Evolutionary conservation across 1,140 invertebrate species (phyloP), one percentile per base, ranked within the genome.

Genomic region (Teleopsis dalmanni): DNA sequence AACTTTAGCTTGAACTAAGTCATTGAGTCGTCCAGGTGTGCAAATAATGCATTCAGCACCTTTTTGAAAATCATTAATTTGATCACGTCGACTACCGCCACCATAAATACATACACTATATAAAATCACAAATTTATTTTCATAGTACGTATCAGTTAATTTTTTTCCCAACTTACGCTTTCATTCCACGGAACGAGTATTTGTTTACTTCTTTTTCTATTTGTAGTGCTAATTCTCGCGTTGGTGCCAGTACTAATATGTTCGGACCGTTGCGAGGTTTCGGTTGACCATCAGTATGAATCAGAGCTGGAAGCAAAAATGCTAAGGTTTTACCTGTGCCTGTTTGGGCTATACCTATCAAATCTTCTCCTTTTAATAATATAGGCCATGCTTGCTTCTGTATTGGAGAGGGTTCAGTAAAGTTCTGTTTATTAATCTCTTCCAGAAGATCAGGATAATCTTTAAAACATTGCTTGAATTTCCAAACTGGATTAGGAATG

Each of bases 281-380:
- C 18, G 77, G 65, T 74, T 96, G 93, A 29, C 78, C 78, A 52
- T 91, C 87, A 42, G 91, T 91, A 59, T 94, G 90, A 56, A 94
- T 85, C 35, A 96, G 77, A 13, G 91, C 91, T 26, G 93, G 93
- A 25, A 96, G 62, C 1, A 96, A 70, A 62, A 95, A 97, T 0
- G 92, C 91, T 29, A 95, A 71, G 0, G 93, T 96, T 75, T 86
- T 87, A 55, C 91, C 92, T 25, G 92, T 94, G 48, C 88, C 88
- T 22, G 89, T 92, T 73, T 95, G 92, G 1, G 93, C 91, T 51
- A 96, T 95, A 13, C 92, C 92, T 71, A 95, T 95, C 57, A 94
- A 71, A 72, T 95, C 91, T 59, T 84, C 77, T 1, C 91, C 92
- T 58, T 81, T 81, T 6, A 95, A 62, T 1, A 94, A 71, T 52